Conservation (phyloP, 2,797 vertebrate species). For the Salmo trutta region DNA sequence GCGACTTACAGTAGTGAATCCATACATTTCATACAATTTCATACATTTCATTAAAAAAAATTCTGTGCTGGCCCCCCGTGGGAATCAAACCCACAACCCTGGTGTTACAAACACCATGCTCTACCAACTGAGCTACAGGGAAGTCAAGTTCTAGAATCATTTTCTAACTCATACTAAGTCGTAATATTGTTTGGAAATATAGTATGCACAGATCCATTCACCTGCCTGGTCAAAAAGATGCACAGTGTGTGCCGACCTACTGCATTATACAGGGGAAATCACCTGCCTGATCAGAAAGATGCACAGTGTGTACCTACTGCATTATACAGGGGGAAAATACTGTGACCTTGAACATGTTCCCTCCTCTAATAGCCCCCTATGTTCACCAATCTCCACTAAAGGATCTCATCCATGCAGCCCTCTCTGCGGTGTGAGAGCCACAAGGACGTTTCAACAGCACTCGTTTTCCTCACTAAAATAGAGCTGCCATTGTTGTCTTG, state of each 20-base stretch:
- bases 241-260: not conserved
- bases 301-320: not conserved
- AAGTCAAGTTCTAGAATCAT: no score
- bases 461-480: not conserved
- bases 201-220: not conserved
- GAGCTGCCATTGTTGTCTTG: conserved; percentile 3
- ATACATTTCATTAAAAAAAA: no score
- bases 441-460: not conserved
- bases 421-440: not conserved
- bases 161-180: no score
- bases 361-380: not conserved
- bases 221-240: not conserved
- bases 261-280: not conserved
- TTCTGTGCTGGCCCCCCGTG: no score
- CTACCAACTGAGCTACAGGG: no score
- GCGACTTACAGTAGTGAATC: no score
- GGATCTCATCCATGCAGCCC: not conserved
- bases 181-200: no score
- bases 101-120: no score
- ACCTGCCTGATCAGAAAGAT: not conserved
- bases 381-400: not conserved
- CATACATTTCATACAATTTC: no score
- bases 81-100: no score
- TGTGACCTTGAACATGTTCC: not conserved
- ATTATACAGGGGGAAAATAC: not conserved